Conservation (phyloP, 37 sponge, comb jelly and placozoan genomes). For the Cladorhizidae sp. region DNA sequence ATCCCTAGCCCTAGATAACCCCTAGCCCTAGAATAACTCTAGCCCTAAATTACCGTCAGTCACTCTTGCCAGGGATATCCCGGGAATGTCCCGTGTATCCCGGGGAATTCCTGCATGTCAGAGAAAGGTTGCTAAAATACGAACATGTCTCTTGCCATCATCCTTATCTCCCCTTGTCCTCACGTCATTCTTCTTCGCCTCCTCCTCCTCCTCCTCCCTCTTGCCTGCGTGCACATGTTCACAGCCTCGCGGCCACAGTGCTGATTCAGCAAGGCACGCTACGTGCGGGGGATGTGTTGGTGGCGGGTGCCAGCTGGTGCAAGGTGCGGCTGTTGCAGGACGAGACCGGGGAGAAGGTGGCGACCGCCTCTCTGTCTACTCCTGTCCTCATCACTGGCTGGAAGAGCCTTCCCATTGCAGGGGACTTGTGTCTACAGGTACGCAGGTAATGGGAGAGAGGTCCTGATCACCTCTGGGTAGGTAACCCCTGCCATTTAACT, state of each 20-base stretch:
- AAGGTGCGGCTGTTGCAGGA: constrained; percentile 56
- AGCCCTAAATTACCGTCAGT: too few relatives aligned
- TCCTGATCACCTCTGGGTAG: too few relatives aligned
- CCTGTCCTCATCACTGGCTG: constrained; percentile 81
- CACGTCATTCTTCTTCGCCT: too few relatives aligned
- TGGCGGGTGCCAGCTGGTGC: constrained; percentile 67
- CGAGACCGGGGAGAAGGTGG: constrained; percentile 21
- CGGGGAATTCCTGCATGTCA: too few relatives aligned
- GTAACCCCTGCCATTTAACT: too few relatives aligned
- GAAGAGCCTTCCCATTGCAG: constrained; percentile 67
- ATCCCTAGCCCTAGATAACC: too few relatives aligned
- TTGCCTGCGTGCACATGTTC: background rate
- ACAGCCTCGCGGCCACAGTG: constrained; percentile 73
- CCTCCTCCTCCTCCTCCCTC: too few relatives aligned
- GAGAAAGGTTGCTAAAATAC: too few relatives aligned
- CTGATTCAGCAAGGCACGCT: constrained; percentile 73
- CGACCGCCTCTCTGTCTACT: constrained; percentile 56
- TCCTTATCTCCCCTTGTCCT: background rate
- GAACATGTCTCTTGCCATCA: background rate
- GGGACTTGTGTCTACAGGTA: constrained; percentile 69
- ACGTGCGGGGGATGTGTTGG: constrained; percentile 50
- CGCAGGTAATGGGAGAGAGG: background rate
- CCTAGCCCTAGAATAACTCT: too few relatives aligned
- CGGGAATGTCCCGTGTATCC: too few relatives aligned
- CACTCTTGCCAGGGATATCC: too few relatives aligned